Conservation (phyloP, 2,888 invertebrate genomes). For the Cerceris rybyensis region DNA sequence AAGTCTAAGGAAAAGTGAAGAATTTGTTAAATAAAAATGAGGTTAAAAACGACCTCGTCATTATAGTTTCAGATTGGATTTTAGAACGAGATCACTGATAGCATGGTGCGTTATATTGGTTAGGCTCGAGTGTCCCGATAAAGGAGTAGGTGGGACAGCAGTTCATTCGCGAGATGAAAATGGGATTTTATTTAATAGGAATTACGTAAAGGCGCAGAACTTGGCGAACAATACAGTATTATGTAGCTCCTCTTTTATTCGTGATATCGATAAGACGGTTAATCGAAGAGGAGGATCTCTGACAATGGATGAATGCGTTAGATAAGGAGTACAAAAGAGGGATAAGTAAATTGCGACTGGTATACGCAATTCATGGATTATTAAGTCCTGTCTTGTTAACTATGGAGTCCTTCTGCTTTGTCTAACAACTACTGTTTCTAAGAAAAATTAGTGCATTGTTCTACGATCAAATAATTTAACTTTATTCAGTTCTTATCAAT, state of each 20-base stretch:
- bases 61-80: too few relatives aligned
- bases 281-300: constrained; percentile 55
- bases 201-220: constrained; percentile 27
- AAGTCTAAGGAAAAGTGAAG: too few relatives aligned
- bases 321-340: constrained; percentile 47
- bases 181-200: constrained; percentile 17
- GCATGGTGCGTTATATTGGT: too few relatives aligned
- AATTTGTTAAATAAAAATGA: too few relatives aligned
- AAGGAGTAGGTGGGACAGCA: too few relatives aligned
- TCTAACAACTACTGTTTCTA: not conserved
- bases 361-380: constrained; percentile 48
- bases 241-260: constrained; percentile 31
- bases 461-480: too few relatives aligned
- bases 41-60: too few relatives aligned
- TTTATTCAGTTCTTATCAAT: too few relatives aligned
- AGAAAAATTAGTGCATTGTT: too few relatives aligned
- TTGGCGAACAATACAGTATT: constrained; percentile 39
- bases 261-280: constrained; percentile 48
- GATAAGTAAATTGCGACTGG: constrained; percentile 58
- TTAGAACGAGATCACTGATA: too few relatives aligned
- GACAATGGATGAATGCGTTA: constrained; percentile 55
- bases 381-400: constrained; percentile 6
- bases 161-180: not conserved
- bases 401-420: constrained; percentile 19
- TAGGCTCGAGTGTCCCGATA: too few relatives aligned